Base-by-base conservation (phyloP, 2,113 vertebrate genomes). In the Rhinichthys klamathensis region DNA sequence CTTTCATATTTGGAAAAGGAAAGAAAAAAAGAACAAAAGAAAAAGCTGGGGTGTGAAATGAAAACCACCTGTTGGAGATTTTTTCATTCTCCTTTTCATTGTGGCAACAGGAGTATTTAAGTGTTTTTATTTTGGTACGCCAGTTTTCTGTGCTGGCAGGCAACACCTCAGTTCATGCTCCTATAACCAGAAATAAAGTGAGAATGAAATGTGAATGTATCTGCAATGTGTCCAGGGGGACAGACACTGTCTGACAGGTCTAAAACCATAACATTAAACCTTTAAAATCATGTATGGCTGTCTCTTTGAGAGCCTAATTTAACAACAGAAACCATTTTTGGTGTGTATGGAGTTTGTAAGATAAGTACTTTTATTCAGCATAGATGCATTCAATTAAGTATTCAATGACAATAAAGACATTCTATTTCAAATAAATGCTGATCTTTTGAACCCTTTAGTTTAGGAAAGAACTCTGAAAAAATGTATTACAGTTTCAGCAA, bases 51-150 rank as follows among this genome's bases (percentile, higher is more conserved):
- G 41, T 81, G 74, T 70, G 60, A 87, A 87, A 87, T 86, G 86
- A 86, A 86, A 89, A 84, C 75, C 88, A 89, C 88, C 84, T 87
- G 88, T 87, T 56, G 72, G 46, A 79, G 23, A 74, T 77, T 84
- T 82, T 78, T 78, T 80, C 9, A 7, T 54, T 81, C 70, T 77
- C 23, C 30, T 74, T 85, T 70, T 32, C 56, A 16, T 56, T 3
- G n/a, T 77, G 81, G 63, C 69, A 82, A 61, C 35, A 38, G 69
- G 25, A 86, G 49, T 25, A 82, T 82, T 79, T 51, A 60, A 84
- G 61, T 49, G 77, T 84, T 89, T 72, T 89, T 35, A 69, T 80
- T 85, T 80, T 44, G 63, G 35, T 74, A 46, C 27, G 32, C 61
- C 61, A 25, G 75, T 60, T 70, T 54, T 76, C 56, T 35, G 70